phyloP scores from a whole-genome alignment of 2,888 invertebrate genomes.

The Sclerodermus sp. region DNA sequence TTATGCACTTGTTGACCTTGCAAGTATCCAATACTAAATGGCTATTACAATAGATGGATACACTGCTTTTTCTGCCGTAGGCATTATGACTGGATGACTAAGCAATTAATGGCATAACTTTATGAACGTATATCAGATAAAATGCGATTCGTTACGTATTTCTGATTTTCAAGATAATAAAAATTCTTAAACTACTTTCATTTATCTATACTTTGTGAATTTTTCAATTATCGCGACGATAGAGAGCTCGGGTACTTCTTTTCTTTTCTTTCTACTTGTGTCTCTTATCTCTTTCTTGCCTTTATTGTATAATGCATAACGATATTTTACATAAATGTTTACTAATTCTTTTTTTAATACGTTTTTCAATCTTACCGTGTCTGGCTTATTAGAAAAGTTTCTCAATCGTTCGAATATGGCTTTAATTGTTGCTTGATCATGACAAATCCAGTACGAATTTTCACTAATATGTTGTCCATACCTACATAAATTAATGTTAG shows the following conservation, averaged over 20 bases:
- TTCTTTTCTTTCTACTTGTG: no score
- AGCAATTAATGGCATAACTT: slow-evolving; percentile 3
- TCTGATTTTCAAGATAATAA: no score
- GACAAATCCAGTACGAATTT: slow-evolving; percentile 89
- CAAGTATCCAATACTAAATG: neutral
- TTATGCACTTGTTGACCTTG: slow-evolving; percentile 32
- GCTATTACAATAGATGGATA: neutral
- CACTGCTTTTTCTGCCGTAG: neutral
- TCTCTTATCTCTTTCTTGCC: no score
- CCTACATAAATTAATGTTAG: slow-evolving; percentile 54
- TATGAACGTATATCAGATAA: neutral
- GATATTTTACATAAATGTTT: no score
- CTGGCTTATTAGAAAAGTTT: slow-evolving; percentile 66
- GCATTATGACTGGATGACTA: slow-evolving; percentile 10
- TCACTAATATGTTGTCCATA: slow-evolving; percentile 89
- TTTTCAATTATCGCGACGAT: no score
- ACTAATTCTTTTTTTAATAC: no score
- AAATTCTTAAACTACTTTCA: no score
- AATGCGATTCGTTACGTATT: no score
- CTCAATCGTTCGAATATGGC: slow-evolving; percentile 82
- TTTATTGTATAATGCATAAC: no score
- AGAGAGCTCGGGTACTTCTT: no score
- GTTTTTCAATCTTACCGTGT: slow-evolving; percentile 67
- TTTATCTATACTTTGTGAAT: no score
- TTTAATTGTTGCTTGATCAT: slow-evolving; percentile 70